A percentile compares a stretch with the other conserved stretches of the same genome.
phyloP scores from a whole-genome alignment of 2,113 vertebrate genomes.

The Corynorhinus townsendii region DNA sequence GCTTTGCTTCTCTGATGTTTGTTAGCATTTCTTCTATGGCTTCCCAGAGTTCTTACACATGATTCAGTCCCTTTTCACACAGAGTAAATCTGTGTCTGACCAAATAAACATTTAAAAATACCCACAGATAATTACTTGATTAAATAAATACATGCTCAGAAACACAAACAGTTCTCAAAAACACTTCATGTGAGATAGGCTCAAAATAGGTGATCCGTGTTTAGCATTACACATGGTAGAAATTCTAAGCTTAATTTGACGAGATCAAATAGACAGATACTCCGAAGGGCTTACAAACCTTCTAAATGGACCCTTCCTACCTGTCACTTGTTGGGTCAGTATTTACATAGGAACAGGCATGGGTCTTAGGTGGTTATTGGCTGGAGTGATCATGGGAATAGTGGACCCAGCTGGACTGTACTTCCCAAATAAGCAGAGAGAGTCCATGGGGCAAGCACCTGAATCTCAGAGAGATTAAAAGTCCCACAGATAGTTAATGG shows the following conservation, averaged over 20 bases:
- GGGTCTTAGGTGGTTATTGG: not conserved
- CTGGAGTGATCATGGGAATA: not conserved
- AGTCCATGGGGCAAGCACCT: not conserved
- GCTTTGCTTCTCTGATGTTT: not conserved
- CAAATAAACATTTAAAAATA: slow-evolving; percentile 16
- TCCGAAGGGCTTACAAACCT: not conserved
- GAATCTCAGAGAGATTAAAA: not conserved
- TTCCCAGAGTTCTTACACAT: not conserved
- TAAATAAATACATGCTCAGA: slow-evolving; percentile 3
- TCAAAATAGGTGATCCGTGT: not conserved
- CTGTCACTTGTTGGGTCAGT: not conserved
- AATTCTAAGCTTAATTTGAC: not conserved
- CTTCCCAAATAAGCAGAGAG: not conserved
- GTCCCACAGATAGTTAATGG: not conserved
- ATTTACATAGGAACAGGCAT: not conserved
- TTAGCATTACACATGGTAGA: not conserved
- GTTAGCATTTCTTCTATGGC: not conserved
- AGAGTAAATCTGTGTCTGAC: not conserved
- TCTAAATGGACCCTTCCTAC: not conserved
- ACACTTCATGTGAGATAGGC: not conserved
- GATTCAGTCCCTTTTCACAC: not conserved
- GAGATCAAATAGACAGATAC: not conserved
- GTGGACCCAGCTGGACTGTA: not conserved
- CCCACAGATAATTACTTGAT: not conserved
- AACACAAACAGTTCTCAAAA: not conserved